Percentiles rank a stretch among this genome's conserved stretches.
Evolutionary conservation across 2,888 invertebrate species (phyloP).

Genomic region (Lasioglossum zephyrum): DNA sequence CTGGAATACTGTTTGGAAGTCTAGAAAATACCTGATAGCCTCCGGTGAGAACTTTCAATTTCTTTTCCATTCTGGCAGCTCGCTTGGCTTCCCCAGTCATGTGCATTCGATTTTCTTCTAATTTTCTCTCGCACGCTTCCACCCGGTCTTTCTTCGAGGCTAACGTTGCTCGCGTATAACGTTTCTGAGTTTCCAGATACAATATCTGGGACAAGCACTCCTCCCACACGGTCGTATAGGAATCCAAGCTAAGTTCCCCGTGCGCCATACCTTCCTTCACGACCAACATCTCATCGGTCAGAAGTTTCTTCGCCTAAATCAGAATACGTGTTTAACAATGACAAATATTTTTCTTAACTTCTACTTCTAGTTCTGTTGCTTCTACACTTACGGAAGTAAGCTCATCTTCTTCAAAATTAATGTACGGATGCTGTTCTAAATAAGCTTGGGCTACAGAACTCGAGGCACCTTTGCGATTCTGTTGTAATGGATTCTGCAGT

Average conservation of each 20-base stretch:
- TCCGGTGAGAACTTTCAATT: slow-evolving; percentile 96
- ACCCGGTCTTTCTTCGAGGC: slow-evolving; percentile 98
- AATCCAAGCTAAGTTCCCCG: slow-evolving; percentile 95
- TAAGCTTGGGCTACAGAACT: slow-evolving; percentile 88
- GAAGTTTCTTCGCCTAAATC: slow-evolving; percentile 86
- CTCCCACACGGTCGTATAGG: slow-evolving; percentile 98
- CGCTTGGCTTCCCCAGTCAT: slow-evolving; percentile 99
- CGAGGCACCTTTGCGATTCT: slow-evolving; percentile 86
- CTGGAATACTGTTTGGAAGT: too few species aligned
- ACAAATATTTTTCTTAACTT: background rate
- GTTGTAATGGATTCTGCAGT: slow-evolving; percentile 89
- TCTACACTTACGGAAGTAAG: slow-evolving; percentile 85
- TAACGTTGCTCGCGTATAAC: slow-evolving; percentile 96
- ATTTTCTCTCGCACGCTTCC: slow-evolving; percentile 95
- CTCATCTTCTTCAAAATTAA: slow-evolving; percentile 89
- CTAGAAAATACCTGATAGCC: slow-evolving; percentile 89
- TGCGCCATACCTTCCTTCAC: slow-evolving; percentile 98
- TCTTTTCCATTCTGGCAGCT: slow-evolving; percentile 99
- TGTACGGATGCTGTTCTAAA: slow-evolving; percentile 94
- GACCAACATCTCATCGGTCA: slow-evolving; percentile 93
- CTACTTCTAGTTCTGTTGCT: too few species aligned
- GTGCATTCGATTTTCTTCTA: slow-evolving; percentile 96
- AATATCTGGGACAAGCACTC: slow-evolving; percentile 96
- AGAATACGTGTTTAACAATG: background rate
- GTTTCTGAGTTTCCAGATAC: slow-evolving; percentile 95